A percentile compares a stretch with the other conserved stretches of the same genome.
phyloP scores from a whole-genome alignment of 2,888 invertebrate species.

The Icerya purchasi region DNA sequence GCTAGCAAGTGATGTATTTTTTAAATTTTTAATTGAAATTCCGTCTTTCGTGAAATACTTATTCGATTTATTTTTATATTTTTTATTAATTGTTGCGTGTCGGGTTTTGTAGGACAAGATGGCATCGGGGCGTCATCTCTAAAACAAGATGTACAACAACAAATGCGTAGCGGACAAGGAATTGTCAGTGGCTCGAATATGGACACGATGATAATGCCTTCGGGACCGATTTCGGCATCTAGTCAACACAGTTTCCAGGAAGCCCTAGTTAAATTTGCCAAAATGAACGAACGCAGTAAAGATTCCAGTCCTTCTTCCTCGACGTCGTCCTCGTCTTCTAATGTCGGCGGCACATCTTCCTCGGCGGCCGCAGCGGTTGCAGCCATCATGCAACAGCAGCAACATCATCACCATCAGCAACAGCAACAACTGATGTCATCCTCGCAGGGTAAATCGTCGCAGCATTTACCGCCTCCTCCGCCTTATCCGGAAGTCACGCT shows the following conservation, averaged over 20 bases:
- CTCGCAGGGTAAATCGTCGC: constrained; percentile 19
- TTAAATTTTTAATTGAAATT: too few relatives aligned
- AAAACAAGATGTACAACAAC: background rate
- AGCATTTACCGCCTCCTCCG: constrained; percentile 30
- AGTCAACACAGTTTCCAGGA: constrained; percentile 38
- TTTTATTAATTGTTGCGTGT: too few relatives aligned
- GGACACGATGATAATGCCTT: background rate
- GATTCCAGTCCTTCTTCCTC: constrained; percentile 13
- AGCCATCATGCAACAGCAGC: constrained; percentile 10
- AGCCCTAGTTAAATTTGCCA: constrained; percentile 51
- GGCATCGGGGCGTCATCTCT: background rate
- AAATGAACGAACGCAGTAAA: constrained; percentile 27
- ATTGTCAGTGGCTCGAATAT: background rate
- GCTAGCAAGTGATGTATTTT: too few relatives aligned
- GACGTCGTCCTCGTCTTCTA: constrained; percentile 6
- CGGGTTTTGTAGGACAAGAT: background rate
- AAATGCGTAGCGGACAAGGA: background rate
- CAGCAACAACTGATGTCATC: constrained; percentile 24
- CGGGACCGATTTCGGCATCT: background rate
- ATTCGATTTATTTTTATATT: too few relatives aligned
- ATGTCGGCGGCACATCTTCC: background rate
- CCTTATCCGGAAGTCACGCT: constrained; percentile 60
- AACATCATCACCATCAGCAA: constrained; percentile 22
- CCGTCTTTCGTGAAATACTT: too few relatives aligned
- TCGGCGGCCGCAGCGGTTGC: constrained; percentile 9